phyloP scores from a whole-genome alignment of 1,140 invertebrate genomes.

The Elymnias hypermnestra region DNA sequence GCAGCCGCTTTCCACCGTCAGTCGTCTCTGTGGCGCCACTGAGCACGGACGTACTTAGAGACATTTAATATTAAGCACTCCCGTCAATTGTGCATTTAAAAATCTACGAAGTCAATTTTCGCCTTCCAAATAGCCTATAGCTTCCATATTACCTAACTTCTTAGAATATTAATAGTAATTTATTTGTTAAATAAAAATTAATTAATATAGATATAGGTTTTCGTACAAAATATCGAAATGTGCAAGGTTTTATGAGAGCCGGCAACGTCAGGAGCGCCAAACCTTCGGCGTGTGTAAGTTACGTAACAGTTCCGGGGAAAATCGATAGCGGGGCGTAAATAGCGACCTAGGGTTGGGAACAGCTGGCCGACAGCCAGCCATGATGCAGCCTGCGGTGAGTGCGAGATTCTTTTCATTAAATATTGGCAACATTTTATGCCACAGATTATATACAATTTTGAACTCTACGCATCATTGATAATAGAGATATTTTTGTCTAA shows the following conservation, averaged over 20 bases:
- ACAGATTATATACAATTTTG: too few relatives aligned
- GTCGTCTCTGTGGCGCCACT: constrained; percentile 52
- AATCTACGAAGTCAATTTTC: constrained; percentile 41
- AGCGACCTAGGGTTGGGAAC: constrained; percentile 56
- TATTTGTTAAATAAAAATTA: constrained; percentile 4
- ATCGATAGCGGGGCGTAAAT: constrained; percentile 69
- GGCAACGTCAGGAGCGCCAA: constrained; percentile 39
- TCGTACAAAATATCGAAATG: constrained; percentile 26
- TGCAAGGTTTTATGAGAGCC: constrained; percentile 27
- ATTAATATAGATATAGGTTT: constrained; percentile 10
- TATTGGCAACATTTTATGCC: too few relatives aligned
- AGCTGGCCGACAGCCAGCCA: constrained; percentile 61
- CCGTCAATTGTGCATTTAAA: constrained; percentile 41
- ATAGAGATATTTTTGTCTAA: too few relatives aligned
- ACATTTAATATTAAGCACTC: constrained; percentile 21
- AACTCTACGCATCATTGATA: too few relatives aligned
- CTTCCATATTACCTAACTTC: neutral
- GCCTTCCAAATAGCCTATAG: constrained; percentile 42
- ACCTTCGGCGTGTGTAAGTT: constrained; percentile 53
- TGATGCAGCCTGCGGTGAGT: constrained; percentile 64
- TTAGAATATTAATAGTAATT: neutral
- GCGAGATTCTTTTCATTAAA: constrained; percentile 3
- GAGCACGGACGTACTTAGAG: constrained; percentile 37
- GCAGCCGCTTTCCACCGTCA: constrained; percentile 47
- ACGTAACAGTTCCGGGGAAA: constrained; percentile 66